Conservation (phyloP, 2,113 vertebrate species). For the Gracilinanus agilis region DNA sequence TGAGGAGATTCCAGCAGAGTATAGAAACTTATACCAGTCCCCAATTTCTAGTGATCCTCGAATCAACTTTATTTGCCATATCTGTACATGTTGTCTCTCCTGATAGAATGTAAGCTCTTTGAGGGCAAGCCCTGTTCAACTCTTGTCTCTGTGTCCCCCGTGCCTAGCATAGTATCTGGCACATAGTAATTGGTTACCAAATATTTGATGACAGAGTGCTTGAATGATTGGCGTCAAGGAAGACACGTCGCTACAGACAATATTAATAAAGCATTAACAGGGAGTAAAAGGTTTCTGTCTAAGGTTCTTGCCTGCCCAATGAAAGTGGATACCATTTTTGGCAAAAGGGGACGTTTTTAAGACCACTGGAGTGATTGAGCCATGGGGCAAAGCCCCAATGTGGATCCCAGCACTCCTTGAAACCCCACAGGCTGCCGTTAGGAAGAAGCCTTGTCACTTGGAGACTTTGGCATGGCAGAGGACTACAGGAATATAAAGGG, state of each 20-base stretch:
- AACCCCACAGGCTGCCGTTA: slow-evolving; percentile 39
- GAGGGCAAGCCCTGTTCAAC: background rate
- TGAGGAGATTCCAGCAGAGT: background rate
- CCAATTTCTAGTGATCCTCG: background rate
- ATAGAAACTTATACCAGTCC: background rate
- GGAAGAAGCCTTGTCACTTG: slow-evolving; percentile 58
- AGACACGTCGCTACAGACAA: background rate
- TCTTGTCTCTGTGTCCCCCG: background rate
- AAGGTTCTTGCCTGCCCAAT: slow-evolving; percentile 37
- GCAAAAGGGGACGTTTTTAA: background rate
- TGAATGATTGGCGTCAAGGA: background rate
- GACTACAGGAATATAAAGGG: slow-evolving; percentile 49
- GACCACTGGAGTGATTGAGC: background rate
- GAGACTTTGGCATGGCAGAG: slow-evolving; percentile 63
- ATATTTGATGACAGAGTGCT: background rate
- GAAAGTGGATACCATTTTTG: background rate
- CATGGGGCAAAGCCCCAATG: slow-evolving; percentile 1
- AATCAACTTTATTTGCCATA: background rate
- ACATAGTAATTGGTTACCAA: background rate
- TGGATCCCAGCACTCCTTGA: background rate
- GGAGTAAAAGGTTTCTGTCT: background rate
- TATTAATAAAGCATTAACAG: background rate
- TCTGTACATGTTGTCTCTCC: background rate
- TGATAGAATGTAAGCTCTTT: background rate
- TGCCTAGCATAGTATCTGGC: background rate